These are phyloP conservation scores for Acanthococcus lagerstroemiae DNA, from an alignment of 2,888 invertebrate genomes.

Conservation along the genomic window DNA sequence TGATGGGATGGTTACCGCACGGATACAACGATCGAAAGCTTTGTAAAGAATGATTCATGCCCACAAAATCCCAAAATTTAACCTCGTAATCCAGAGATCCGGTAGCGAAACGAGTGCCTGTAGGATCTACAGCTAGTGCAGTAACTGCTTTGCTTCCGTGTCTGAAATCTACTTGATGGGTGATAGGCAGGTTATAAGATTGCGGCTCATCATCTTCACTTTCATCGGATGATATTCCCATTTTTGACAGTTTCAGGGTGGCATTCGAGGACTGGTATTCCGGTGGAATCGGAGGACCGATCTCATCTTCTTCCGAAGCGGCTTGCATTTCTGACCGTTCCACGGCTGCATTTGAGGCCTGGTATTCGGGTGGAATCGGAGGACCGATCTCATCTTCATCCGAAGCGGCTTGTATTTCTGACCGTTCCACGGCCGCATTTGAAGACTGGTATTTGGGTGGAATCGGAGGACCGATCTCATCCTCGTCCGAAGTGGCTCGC, in stretches of 20 bases:
- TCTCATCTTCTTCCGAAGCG: background rate
- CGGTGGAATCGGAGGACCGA: background rate
- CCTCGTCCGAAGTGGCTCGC: background rate
- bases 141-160: slow-evolving; percentile 85
- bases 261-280: background rate
- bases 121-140: slow-evolving; percentile 83
- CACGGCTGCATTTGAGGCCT: background rate
- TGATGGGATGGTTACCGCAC: slow-evolving; percentile 90
- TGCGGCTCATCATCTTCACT: slow-evolving; percentile 40
- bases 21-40: slow-evolving; percentile 87
- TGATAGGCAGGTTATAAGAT: slow-evolving; percentile 53
- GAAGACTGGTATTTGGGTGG: background rate
- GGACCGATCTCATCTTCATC: background rate
- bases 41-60: slow-evolving; percentile 86
- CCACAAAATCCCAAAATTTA: slow-evolving; percentile 96
- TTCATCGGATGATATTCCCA: slow-evolving; percentile 27
- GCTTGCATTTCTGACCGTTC: background rate
- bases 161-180: slow-evolving; percentile 69
- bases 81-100: slow-evolving; percentile 95
- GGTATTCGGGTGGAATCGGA: background rate
- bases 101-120: slow-evolving; percentile 79
- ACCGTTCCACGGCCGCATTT: background rate
- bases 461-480: slow-evolving; percentile 13
- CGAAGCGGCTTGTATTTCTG: background rate
- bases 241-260: background rate